These are phyloP conservation scores for Peromyscus polionotus DNA, from an alignment of 2,113 vertebrate species.

Conservation along the genomic window DNA sequence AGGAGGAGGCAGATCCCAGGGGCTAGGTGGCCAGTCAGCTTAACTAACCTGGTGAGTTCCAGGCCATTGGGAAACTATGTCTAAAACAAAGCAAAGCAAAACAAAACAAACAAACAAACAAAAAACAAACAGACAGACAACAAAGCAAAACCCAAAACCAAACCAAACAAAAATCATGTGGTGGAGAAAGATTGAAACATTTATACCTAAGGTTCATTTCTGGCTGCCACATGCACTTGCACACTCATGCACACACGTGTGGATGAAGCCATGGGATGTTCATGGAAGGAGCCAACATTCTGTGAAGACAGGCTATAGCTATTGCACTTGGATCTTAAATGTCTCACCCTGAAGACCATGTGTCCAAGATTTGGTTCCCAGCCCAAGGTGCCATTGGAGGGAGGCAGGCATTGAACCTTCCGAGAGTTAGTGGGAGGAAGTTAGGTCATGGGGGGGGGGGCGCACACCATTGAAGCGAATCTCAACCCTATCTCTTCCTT, in stretches of 20 bases:
- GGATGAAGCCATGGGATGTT: conserved; percentile 9
- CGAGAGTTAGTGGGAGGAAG: not conserved
- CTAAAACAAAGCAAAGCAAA: not conserved
- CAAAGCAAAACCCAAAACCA: not conserved
- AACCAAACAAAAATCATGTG: not conserved
- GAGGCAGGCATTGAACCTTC: not conserved
- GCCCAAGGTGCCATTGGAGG: not conserved
- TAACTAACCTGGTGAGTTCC: not conserved
- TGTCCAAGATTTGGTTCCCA: not conserved
- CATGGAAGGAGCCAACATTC: not conserved
- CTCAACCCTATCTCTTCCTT: not conserved
- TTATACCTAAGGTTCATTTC: not conserved
- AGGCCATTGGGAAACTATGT: not conserved
- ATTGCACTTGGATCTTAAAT: not conserved
- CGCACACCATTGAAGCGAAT: not conserved
- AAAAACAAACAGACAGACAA: not conserved
- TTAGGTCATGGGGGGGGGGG: not conserved
- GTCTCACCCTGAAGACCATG: not conserved
- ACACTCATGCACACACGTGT: not conserved
- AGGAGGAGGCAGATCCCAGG: not conserved
- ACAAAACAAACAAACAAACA: not conserved
- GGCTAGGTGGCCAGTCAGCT: not conserved
- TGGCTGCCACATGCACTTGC: not conserved
- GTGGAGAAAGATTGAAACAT: not conserved
- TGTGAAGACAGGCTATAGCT: not conserved